Percentiles rank a stretch among this genome's conserved stretches.
Conservation (phyloP, 2,888 invertebrate species). For the Prenolepis imparis region DNA sequence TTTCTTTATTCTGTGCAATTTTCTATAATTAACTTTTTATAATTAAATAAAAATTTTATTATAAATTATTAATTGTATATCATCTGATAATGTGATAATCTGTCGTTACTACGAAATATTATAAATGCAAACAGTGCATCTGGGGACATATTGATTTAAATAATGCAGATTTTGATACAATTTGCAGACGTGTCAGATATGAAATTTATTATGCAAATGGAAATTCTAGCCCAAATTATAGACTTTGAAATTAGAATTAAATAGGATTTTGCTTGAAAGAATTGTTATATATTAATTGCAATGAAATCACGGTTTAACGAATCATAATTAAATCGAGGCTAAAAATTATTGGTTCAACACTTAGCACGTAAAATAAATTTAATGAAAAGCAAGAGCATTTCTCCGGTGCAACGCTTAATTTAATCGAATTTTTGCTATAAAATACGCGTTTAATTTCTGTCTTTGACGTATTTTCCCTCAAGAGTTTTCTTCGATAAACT, state of each 20-base stretch:
- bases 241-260: slow-evolving; percentile 12
- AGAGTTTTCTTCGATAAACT: slow-evolving; percentile 28
- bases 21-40: background rate
- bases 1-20: background rate
- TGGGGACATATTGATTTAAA: background rate
- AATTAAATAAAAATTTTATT: background rate
- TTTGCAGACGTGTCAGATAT: background rate
- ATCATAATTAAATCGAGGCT: background rate
- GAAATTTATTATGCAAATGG: slow-evolving; percentile 16
- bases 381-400: background rate
- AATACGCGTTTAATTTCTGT: slow-evolving; percentile 32
- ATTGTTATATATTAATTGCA: slow-evolving; percentile 27
- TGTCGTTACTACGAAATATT: background rate
- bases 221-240: background rate
- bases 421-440: slow-evolving; percentile 11
- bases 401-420: background rate
- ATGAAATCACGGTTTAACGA: background rate
- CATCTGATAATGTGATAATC: background rate
- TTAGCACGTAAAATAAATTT: background rate
- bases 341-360: background rate
- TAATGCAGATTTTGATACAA: background rate
- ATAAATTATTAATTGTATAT: too few species aligned
- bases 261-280: background rate
- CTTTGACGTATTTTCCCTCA: slow-evolving; percentile 36
- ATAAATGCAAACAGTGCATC: background rate